Evolutionary conservation across 2,888 invertebrate genomes (phyloP), one percentile per base, ranked within the genome.

Genomic region (Acleris laterana): DNA sequence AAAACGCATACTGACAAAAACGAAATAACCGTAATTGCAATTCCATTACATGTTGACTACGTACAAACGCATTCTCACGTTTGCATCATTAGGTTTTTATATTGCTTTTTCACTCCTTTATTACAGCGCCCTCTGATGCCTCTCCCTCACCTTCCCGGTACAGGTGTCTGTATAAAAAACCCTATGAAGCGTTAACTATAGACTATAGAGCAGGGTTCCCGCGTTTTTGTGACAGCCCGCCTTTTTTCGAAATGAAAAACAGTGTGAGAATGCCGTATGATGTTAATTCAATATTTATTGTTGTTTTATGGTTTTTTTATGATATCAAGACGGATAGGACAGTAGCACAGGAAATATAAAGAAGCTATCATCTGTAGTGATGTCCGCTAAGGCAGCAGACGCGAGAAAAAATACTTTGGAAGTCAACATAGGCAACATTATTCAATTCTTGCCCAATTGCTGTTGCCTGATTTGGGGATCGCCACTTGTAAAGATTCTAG

Each of bases 101-200:
- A 57, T 49, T 55, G 66, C 73, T 81, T 84, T 85, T 79, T 74
- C 70, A 62, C 46, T 58, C 53, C 56, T 68, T 70, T 66, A 69
- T 73, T 71, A 69, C 70, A 72, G 69, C 80, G 77, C 77, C 77
- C 82, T 79, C 80, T 78, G 80, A 75, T 72, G 74, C 78, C 78
- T 77, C 77, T 77, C 78, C 78, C 78, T 77, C 74, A 66, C 62
- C 67, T 69, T 66, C 63, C 59, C 63, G 28, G 60, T 85, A 88
- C 89, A 89, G 89, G 89, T 89, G 89, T 81, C 75, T 69, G 60
- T 60, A 69, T 76, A 79, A 82, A 86, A 85, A 87, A 80, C 69
- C 56, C 51, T 61, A 64, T 60, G 59, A 64, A 64, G 69, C 71
- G 77, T 73, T 72, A 79, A 77, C 73, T 76, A 80, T 77, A 80